A percentile compares a stretch with the other conserved stretches of the same genome.
phyloP scores from a whole-genome alignment of 2,888 invertebrate species.

The Crematogaster levior region DNA sequence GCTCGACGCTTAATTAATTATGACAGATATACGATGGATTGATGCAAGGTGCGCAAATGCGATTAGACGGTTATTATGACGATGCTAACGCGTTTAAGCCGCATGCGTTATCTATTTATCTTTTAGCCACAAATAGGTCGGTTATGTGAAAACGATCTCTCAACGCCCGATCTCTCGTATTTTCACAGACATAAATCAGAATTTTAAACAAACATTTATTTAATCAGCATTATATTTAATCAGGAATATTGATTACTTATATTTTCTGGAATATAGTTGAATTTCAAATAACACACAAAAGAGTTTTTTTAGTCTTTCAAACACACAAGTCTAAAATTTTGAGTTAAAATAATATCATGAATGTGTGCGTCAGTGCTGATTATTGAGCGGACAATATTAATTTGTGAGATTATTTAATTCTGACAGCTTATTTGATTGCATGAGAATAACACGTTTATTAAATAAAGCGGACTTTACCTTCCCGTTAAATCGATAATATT shows the following conservation, averaged over 20 bases:
- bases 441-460: constrained; percentile 6
- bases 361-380: constrained; percentile 7
- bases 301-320: not conserved
- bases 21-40: constrained; percentile 36
- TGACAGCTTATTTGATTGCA: constrained; percentile 11
- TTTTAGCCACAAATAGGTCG: not conserved
- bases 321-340: not conserved
- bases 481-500: constrained; percentile 23
- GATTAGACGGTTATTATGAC: constrained; percentile 44
- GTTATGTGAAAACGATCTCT: not conserved
- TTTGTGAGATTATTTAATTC: constrained; percentile 38
- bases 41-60: constrained; percentile 45
- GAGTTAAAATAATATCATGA: not conserved
- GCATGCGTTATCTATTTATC: constrained; percentile 16
- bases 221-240: too few relatives aligned
- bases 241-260: too few relatives aligned
- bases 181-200: not conserved
- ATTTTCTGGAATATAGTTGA: not conserved
- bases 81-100: constrained; percentile 13
- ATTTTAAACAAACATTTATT: not conserved
- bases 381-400: constrained; percentile 33
- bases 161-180: not conserved
- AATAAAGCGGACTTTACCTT: not conserved
- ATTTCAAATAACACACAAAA: not conserved
- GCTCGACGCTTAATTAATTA: constrained; percentile 44